Percentiles rank a stretch among this genome's conserved stretches.
Evolutionary conservation across 2,888 invertebrate genomes (phyloP).

Genomic region (Amphipoea oculea): DNA sequence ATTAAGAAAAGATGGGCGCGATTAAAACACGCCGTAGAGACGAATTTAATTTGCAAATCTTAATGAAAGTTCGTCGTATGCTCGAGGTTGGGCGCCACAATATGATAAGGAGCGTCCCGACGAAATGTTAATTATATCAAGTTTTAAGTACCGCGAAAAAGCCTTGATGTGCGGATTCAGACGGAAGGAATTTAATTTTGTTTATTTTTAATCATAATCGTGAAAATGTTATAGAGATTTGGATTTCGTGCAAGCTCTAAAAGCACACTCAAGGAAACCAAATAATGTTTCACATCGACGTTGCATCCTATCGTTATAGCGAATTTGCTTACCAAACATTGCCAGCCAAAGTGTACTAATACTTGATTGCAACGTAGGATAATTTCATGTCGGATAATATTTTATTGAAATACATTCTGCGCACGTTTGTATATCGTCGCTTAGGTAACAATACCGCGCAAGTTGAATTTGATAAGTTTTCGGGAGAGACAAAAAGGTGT

Average conservation of each 20-base stretch:
- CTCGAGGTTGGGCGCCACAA: conserved; percentile 69
- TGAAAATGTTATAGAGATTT: not conserved
- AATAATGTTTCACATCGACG: not conserved
- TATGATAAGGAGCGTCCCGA: conserved; percentile 72
- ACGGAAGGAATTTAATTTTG: conserved; percentile 4
- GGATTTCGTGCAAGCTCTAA: not conserved
- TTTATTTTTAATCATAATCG: conserved; percentile 1
- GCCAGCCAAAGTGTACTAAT: conserved; percentile 6
- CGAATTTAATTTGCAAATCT: conserved; percentile 85
- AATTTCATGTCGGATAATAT: not conserved
- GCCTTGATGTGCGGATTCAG: conserved; percentile 36
- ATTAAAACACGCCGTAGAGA: conserved; percentile 80
- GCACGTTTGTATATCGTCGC: not conserved
- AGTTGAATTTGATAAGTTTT: no score
- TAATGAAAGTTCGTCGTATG: conserved; percentile 78
- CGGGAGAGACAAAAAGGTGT: no score
- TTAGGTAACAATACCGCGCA: no score
- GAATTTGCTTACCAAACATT: conserved; percentile 4
- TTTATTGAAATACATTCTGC: conserved; percentile 3
- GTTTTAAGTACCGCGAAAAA: conserved; percentile 68
- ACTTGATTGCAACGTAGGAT: not conserved
- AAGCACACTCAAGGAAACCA: not conserved
- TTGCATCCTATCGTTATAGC: conserved; percentile 8
- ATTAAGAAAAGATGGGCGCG: conserved; percentile 79
- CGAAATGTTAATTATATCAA: conserved; percentile 80